These are phyloP conservation scores for Drosophila albomicans DNA, from an alignment of 1,140 invertebrate species.

Conservation along the genomic window DNA sequence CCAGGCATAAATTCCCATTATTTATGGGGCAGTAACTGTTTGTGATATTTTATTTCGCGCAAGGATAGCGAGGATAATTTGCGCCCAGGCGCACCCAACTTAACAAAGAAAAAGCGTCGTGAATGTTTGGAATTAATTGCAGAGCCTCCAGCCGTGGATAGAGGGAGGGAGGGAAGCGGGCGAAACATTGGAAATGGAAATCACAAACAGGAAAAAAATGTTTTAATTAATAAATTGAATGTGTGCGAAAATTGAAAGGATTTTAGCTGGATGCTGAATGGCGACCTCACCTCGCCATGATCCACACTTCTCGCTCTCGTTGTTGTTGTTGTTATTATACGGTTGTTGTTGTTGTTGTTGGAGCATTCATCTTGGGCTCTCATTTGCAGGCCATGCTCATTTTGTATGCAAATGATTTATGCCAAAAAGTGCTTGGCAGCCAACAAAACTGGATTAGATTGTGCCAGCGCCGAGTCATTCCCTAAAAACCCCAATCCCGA, in stretches of 20 bases:
- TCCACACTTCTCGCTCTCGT: slow-evolving; percentile 39
- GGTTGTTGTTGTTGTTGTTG: slow-evolving; percentile 50
- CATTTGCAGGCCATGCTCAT: slow-evolving; percentile 75
- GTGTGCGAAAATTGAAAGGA: slow-evolving; percentile 84
- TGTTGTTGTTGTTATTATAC: slow-evolving; percentile 19
- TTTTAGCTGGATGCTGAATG: slow-evolving; percentile 58
- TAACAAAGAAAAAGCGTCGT: slow-evolving; percentile 84
- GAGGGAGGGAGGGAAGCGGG: too few relatives aligned
- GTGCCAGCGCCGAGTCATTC: slow-evolving; percentile 66
- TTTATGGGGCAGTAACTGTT: slow-evolving; percentile 84
- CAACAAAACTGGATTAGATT: slow-evolving; percentile 79
- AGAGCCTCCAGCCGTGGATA: slow-evolving; percentile 27
- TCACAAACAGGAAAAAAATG: slow-evolving; percentile 70
- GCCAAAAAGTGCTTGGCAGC: slow-evolving; percentile 74
- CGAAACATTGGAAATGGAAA: slow-evolving; percentile 59
- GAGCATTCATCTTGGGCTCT: slow-evolving; percentile 76
- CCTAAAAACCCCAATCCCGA: slow-evolving; percentile 24
- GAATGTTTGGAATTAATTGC: slow-evolving; percentile 84
- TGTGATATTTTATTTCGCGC: slow-evolving; percentile 84
- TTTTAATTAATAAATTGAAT: slow-evolving; percentile 85
- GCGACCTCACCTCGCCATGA: slow-evolving; percentile 35
- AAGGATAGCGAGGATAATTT: slow-evolving; percentile 76
- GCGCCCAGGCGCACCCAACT: slow-evolving; percentile 61
- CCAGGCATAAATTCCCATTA: slow-evolving; percentile 84
- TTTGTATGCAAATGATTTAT: slow-evolving; percentile 85